phyloP scores from a whole-genome alignment of 1,140 invertebrate genomes.

The Brachionus manjavacas region DNA sequence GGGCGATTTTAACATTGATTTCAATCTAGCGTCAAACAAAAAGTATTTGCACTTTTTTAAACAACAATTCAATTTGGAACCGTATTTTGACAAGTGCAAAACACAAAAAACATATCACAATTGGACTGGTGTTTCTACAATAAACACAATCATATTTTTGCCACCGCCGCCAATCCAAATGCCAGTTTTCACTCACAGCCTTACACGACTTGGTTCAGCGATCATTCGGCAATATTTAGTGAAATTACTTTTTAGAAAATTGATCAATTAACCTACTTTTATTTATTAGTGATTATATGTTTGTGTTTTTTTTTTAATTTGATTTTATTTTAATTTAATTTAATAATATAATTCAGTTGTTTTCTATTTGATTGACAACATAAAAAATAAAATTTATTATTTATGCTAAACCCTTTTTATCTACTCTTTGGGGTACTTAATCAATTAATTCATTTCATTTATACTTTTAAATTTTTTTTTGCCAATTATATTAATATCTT shows the following conservation, averaged over 20 bases:
- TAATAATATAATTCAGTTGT: too few relatives aligned
- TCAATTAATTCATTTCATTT: too few relatives aligned
- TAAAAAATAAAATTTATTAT: too few relatives aligned
- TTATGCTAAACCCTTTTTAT: too few relatives aligned
- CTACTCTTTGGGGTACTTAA: too few relatives aligned
- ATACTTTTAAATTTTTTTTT: too few relatives aligned
- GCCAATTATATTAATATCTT: too few relatives aligned
- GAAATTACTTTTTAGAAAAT: background rate
- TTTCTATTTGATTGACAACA: too few relatives aligned
- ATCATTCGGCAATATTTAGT: background rate
- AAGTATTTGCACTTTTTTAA: background rate
- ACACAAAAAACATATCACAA: background rate
- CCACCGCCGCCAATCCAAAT: background rate
- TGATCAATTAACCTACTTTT: too few relatives aligned
- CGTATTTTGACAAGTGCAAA: background rate
- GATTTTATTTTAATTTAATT: background rate
- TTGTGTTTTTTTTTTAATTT: background rate
- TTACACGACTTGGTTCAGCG: background rate
- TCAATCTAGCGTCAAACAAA: background rate
- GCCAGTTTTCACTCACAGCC: background rate
- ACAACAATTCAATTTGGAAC: background rate
- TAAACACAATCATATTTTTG: background rate
- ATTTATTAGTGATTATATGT: background rate
- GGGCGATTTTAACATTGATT: background rate
- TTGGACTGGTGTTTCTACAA: background rate